Evolutionary conservation across 2,888 invertebrate species (phyloP), one percentile per base, ranked within the genome.

Genomic region (Melieria crassipennis): DNA sequence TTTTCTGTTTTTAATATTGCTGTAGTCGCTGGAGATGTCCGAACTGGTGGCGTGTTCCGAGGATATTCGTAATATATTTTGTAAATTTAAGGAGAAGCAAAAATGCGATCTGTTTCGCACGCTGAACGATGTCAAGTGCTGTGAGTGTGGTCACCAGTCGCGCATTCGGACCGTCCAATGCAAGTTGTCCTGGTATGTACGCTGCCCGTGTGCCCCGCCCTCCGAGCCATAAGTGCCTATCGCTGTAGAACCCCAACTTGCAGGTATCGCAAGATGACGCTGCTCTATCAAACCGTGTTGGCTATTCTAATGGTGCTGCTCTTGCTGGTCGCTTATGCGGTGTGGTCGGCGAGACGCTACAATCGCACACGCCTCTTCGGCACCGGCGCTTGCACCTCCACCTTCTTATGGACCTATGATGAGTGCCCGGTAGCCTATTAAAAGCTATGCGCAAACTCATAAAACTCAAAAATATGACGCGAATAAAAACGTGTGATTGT

Each of bases 61-160:
- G 5, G 78, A 77, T 5, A 52, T 83, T n/a, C 70, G 62, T 4
- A 16, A 76, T 55, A 78, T 72, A 16, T 79, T 81, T 55, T 13
- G 56, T 10, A 77, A 75, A 46, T 74, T 68, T 64, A 78, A 74
- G 66, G 70, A 76, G 16, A 65, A 70, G 10, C 78, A 77, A 4
- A 60, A 65, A 5, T 1, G 7, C 6, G 73, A 78, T 11, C 71
- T 81, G 72, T 30, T 82, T 4, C 55, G 74, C 0, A 57, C 76
- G 0, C 43, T 78, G 0, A 73, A 74, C 11, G 66, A 71, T 58
- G 66, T 79, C 1, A 75, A 68, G 0, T 77, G 78, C 64, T 83
- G 83, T 42, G 69, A 79, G 0, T 82, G 81, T 61, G 75, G 75
- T 0, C 82, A 83, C 68, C 64, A 60, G 46, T 62, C 56, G 1